A percentile compares a stretch with the other conserved stretches of the same genome.
Conservation (phyloP, 2,113 vertebrate species). For the Pygoscelis antarcticus region DNA sequence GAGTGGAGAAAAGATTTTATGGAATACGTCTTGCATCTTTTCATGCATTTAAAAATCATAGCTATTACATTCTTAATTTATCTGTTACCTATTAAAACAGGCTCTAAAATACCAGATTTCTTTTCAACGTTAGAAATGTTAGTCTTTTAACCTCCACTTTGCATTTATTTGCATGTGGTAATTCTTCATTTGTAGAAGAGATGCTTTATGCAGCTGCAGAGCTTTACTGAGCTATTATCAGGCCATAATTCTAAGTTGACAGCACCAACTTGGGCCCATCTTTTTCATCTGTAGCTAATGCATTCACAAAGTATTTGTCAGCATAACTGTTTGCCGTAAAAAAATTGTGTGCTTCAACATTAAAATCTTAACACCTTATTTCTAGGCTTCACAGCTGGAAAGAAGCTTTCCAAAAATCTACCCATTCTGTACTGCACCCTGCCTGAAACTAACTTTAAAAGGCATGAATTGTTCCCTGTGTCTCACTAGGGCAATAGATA, state of each 20-base stretch:
- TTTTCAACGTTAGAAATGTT: background rate
- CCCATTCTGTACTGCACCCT: background rate
- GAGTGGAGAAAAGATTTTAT: background rate
- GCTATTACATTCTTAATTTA: background rate
- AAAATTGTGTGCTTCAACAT: background rate
- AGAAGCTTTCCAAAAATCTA: background rate
- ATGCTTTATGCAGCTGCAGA: background rate
- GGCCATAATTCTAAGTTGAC: background rate
- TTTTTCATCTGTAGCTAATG: background rate
- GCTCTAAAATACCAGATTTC: background rate
- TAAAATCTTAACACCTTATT: background rate
- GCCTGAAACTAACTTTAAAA: background rate
- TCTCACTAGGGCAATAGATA: background rate
- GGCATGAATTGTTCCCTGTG: background rate
- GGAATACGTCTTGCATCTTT: background rate
- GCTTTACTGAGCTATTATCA: background rate
- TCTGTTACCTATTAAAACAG: background rate
- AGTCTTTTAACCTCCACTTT: background rate
- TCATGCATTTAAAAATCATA: background rate
- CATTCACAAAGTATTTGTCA: background rate
- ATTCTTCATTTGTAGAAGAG: background rate
- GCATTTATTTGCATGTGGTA: background rate
- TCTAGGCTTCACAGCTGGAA: background rate
- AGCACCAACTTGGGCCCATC: background rate
- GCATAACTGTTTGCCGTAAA: background rate